A percentile compares a stretch with the other conserved stretches of the same genome.
Conservation (phyloP, 64 coral and sea anemone species). For the Hydrozoanthus tunicans region DNA sequence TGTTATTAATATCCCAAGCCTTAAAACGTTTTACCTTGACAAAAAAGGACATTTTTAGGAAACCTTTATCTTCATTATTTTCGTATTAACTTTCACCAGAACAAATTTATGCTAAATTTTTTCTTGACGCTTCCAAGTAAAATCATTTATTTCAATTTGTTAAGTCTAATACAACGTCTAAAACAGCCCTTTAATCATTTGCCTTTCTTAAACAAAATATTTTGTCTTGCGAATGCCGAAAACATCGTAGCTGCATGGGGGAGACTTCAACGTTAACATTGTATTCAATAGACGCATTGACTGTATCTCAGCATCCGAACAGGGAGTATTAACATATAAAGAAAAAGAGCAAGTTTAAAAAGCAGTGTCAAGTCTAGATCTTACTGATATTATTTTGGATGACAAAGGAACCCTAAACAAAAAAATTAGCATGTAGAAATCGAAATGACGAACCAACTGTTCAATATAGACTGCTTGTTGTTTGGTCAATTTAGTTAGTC, state of each 20-base stretch:
- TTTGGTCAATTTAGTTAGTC: constrained; percentile 27
- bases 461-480: constrained; percentile 13
- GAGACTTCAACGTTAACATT: constrained; percentile 31
- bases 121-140: no score
- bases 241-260: constrained; percentile 20
- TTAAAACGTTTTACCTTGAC: no score
- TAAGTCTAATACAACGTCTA: no score
- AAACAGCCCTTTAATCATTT: background rate
- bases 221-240: background rate
- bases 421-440: constrained; percentile 34
- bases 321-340: constrained; percentile 4
- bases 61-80: no score
- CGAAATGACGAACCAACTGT: constrained; percentile 42
- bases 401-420: constrained; percentile 8
- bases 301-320: background rate
- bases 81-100: no score
- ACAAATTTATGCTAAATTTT: no score
- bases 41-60: no score
- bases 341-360: constrained; percentile 20
- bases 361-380: constrained; percentile 18
- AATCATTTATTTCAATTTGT: no score
- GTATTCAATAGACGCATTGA: constrained; percentile 17
- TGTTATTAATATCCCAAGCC: no score
- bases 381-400: background rate
- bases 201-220: constrained; percentile 14